Evolutionary conservation across 2,113 vertebrate genomes (phyloP).

Genomic region (Stegastes partitus): DNA sequence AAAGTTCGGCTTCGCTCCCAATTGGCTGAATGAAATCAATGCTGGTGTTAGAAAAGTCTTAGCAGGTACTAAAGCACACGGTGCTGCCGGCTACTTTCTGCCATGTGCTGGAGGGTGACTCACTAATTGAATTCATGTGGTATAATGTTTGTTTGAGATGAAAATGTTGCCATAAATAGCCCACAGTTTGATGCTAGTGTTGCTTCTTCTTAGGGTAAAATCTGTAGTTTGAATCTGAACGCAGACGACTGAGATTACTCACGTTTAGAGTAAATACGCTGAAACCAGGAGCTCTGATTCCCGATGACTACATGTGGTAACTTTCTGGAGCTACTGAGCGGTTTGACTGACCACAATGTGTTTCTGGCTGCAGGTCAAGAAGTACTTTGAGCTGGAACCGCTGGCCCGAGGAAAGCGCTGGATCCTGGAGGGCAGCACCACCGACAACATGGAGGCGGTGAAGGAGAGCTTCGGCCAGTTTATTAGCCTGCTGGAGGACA

Average conservation of each 20-base stretch:
- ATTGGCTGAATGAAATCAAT: slow-evolving; percentile 4
- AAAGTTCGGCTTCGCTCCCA: neutral
- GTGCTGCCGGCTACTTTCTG: neutral
- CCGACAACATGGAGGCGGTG: slow-evolving; percentile 91
- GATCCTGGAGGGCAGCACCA: slow-evolving; percentile 94
- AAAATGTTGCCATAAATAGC: neutral
- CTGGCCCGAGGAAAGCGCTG: slow-evolving; percentile 95
- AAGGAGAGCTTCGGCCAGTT: slow-evolving; percentile 95
- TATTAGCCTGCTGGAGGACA: slow-evolving; percentile 94
- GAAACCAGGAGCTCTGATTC: neutral
- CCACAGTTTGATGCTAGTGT: neutral
- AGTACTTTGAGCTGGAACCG: slow-evolving; percentile 98
- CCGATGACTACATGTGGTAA: neutral
- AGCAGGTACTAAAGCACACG: neutral
- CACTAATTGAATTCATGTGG: neutral
- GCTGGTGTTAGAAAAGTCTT: neutral
- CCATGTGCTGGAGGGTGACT: neutral
- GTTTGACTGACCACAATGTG: slow-evolving; percentile 7
- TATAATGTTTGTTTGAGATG: neutral
- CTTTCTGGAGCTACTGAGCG: neutral
- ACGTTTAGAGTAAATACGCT: neutral
- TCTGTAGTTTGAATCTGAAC: neutral
- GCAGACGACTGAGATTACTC: neutral
- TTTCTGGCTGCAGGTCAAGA: slow-evolving; percentile 90
- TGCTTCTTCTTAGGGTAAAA: neutral